Base-by-base conservation (phyloP, 2,797 vertebrate species). In the Melanotaenia pygmaea region DNA sequence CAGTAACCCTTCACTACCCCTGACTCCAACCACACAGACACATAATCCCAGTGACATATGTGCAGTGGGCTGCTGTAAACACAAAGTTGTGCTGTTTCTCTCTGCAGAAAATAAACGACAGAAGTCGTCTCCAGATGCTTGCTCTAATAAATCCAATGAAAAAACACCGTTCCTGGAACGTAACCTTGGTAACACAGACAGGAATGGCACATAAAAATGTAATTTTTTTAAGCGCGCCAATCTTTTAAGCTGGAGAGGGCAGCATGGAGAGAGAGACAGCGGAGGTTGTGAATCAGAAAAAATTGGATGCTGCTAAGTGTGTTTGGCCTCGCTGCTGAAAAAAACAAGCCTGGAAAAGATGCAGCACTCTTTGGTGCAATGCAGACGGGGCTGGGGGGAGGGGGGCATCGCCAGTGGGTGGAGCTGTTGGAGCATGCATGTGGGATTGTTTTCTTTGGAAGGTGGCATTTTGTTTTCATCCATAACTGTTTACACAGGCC, bases 301-400 rank as follows among this genome's bases (percentile, higher is more conserved):
- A 51, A 73, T 73, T 76, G 79, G 76, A 82, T 76, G 81, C 80
- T 83, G 85, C 76, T 37, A 79, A 70, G 53, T 70, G 70, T 63
- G 43, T 69, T 83, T 28, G 63, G 64, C 18, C 26, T 8, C 45
- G 63, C 20, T 72, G 63, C 59, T 70, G 63, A 82, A 77, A 85
- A 85, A 84, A 85, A 77, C 35, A 45, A 68, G 34, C 70, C 56
- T n/a, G 45, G 74, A 88, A 59, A 70, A 80, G 89, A 84, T 85
- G 89, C 91, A 90, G 89, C 88, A 79, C 72, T 86, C 88, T 93
- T 93, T 94, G 93, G 91, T 92, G 93, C 93, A 94, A 89, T 94
- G 93, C 93, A 92, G 93, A 79, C 86, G 54, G 81, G 64, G 67
- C 58, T 69, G 87, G 85, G 16, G 40, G 14, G 38, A 13, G 86